Evolutionary conservation across 2,797 vertebrate genomes (phyloP).

Genomic region (Prunella strophiata): DNA sequence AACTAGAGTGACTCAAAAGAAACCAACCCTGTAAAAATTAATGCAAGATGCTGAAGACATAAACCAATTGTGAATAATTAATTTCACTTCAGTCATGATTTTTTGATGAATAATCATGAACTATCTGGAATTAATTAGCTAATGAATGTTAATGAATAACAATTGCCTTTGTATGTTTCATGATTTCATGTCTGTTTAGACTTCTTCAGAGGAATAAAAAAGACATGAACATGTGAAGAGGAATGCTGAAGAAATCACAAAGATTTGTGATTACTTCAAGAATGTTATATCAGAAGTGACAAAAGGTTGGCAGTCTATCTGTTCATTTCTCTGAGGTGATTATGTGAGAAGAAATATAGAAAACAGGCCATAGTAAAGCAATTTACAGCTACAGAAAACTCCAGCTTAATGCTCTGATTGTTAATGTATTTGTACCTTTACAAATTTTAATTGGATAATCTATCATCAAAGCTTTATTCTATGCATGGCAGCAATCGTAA

Average conservation of each 20-base stretch:
- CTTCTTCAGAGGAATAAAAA: background rate
- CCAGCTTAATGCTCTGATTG: background rate
- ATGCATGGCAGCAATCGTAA: background rate
- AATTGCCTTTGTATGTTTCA: conserved; percentile 25
- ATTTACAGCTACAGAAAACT: background rate
- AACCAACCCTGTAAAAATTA: conserved; percentile 63
- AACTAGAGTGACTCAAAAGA: conserved; percentile 38
- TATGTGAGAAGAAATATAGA: background rate
- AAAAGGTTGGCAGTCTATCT: background rate
- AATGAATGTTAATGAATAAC: conserved; percentile 67
- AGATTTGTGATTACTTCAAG: background rate
- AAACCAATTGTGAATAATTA: conserved; percentile 69
- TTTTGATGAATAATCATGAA: conserved; percentile 51
- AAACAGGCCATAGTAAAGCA: background rate
- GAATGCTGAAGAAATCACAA: background rate
- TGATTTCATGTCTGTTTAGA: conserved; percentile 7
- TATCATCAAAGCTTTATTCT: background rate
- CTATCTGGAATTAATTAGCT: conserved; percentile 39
- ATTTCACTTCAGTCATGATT: conserved; percentile 34
- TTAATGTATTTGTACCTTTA: background rate
- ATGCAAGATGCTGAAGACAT: conserved; percentile 64
- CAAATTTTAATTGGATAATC: background rate
- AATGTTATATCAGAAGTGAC: background rate
- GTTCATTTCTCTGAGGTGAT: conserved; percentile 15
- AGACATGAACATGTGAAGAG: background rate